Conservation (phyloP, 2,888 invertebrate species). For the Ametastegia equiseti region DNA sequence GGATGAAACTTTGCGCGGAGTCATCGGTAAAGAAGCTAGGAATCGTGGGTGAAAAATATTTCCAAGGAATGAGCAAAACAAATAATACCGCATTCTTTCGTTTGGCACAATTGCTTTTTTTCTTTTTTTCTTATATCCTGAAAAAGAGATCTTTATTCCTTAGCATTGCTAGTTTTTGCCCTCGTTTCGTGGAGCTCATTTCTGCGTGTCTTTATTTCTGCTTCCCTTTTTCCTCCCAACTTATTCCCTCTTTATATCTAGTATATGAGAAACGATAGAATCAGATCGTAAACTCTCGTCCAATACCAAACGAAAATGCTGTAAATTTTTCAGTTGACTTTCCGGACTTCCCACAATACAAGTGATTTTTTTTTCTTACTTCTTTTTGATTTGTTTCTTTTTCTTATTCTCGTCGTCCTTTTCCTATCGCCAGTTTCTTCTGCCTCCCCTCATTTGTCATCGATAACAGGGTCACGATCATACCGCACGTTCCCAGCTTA, state of each 20-base stretch:
- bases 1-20: constrained; percentile 23
- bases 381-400: too few species aligned
- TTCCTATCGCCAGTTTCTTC: constrained; percentile 26
- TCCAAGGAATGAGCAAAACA: background rate
- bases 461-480: constrained; percentile 23
- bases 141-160: constrained; percentile 9
- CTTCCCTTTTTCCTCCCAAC: background rate
- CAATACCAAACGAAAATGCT: background rate
- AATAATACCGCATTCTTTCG: background rate
- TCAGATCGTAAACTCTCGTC: background rate
- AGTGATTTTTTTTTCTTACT: too few species aligned
- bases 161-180: background rate
- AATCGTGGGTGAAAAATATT: constrained; percentile 26
- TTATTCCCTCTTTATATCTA: background rate
- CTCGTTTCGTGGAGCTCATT: background rate
- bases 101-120: background rate
- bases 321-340: constrained; percentile 21
- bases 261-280: constrained; percentile 16
- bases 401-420: constrained; percentile 1
- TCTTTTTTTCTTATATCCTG: too few species aligned
- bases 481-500: constrained; percentile 52
- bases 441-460: constrained; percentile 45
- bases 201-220: background rate
- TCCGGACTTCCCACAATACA: background rate
- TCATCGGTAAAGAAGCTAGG: constrained; percentile 33